These are phyloP conservation scores for Sitophilus oryzae DNA, from an alignment of 1,140 invertebrate species.

Conservation along the genomic window DNA sequence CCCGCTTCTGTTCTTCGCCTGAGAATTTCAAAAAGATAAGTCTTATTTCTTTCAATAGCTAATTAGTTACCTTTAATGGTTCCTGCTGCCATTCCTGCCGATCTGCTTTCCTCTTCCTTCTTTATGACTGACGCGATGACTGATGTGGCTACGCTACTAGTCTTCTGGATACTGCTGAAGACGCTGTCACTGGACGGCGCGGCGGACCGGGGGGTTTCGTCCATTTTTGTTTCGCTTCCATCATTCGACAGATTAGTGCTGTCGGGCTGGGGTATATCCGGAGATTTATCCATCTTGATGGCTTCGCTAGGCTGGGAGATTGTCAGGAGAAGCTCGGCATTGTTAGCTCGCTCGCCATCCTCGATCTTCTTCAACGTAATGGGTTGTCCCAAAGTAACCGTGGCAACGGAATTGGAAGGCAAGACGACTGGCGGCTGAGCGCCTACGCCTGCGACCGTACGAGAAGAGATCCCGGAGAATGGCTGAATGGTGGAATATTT, in stretches of 20 bases:
- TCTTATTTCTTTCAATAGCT: slow-evolving; percentile 1
- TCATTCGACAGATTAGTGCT: slow-evolving; percentile 32
- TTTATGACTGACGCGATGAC: slow-evolving; percentile 37
- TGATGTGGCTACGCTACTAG: slow-evolving; percentile 38
- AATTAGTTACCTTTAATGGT: slow-evolving; percentile 14
- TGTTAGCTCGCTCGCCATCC: slow-evolving; percentile 31
- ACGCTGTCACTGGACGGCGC: slow-evolving; percentile 27
- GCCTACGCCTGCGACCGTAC: slow-evolving; percentile 35
- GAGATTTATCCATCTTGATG: slow-evolving; percentile 19
- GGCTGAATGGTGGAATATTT: slow-evolving; percentile 47
- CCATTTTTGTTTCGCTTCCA: slow-evolving; percentile 28
- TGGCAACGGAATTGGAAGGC: slow-evolving; percentile 36
- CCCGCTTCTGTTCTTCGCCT: slow-evolving; percentile 28
- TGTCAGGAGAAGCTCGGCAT: slow-evolving; percentile 38
- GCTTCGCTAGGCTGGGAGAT: slow-evolving; percentile 38
- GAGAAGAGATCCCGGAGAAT: slow-evolving; percentile 43
- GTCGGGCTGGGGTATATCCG: slow-evolving; percentile 35
- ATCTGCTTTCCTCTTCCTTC: slow-evolving; percentile 17
- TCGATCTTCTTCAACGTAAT: slow-evolving; percentile 40
- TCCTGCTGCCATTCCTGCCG: not conserved
- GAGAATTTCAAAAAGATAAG: slow-evolving; percentile 9
- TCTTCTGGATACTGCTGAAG: slow-evolving; percentile 31
- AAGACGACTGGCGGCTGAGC: slow-evolving; percentile 38
- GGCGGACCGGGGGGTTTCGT: slow-evolving; percentile 17
- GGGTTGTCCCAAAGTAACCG: slow-evolving; percentile 39